Base-by-base conservation (phyloP, 2,888 invertebrate species). In the Imbricaverruca yamaguchii region DNA sequence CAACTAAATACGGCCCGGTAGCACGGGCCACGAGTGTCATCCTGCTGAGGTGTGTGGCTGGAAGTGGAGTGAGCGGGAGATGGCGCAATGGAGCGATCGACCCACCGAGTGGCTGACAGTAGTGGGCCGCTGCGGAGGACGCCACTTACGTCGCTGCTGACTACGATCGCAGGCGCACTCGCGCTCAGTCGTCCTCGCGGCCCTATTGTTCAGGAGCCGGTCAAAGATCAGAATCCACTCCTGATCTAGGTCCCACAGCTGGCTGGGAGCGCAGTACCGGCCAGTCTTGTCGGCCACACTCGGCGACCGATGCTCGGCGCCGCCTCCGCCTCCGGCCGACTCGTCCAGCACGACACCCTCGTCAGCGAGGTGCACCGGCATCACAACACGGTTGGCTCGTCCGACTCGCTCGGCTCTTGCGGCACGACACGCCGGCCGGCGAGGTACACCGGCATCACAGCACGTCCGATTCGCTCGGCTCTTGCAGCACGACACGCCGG, bases 221-320 rank as follows among this genome's bases (percentile, higher is more conserved):
- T 89, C 90, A 87, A 89, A 90, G 82, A 89, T 87, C 69, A 89
- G 86, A 81, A 90, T 90, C 90, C 90, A 90, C 81, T 87, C 87
- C 84, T 88, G 87, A 84, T 89, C 89, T 9, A 87, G 86, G 82
- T 88, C 89, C 89, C 89, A 89, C 81, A 88, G 84, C 82, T 53
- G 21, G 53, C 74, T 74, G 55, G 74, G 74, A 10, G 86, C 63
- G 23, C 81, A 55, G 55, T 74, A 55, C 18, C 18, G 55, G 53
- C 53, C 11, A 0, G 69, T 39, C 15, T 69, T 39, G 39, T 15
- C 23, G 13, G 69, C 39, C 69, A 15, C 25, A 7, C 15, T 69
- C 39, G 39, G 39, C 21, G 69, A 8, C 15, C 15, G 63, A 21
- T 8, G 63, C 21, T 21, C 21, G 63, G 15, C 63, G 21, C 21